Evolutionary conservation across 2,888 invertebrate species (phyloP).

Genomic region (Yponomeuta cagnagella): DNA sequence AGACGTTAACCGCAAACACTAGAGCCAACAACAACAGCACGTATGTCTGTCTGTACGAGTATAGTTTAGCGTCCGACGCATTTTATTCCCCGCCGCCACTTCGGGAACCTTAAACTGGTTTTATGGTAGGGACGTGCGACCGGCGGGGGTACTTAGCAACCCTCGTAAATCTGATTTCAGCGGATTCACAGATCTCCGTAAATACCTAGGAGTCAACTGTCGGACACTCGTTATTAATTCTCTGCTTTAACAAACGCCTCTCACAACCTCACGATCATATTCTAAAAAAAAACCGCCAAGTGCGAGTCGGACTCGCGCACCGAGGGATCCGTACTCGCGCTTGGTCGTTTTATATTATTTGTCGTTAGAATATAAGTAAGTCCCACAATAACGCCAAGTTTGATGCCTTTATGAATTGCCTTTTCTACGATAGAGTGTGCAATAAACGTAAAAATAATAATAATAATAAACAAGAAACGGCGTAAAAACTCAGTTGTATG

Average conservation of each 20-base stretch:
- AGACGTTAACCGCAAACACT: neutral
- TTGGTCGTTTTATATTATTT: no score
- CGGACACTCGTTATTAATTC: conserved; percentile 9
- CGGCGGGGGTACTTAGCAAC: conserved; percentile 23
- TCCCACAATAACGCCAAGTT: no score
- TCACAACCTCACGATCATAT: no score
- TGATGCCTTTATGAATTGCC: no score
- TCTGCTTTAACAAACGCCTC: neutral
- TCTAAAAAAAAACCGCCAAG: no score
- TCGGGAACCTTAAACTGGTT: conserved; percentile 52
- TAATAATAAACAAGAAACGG: no score
- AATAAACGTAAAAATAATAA: no score
- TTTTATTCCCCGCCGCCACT: conserved; percentile 29
- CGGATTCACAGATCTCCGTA: conserved; percentile 11
- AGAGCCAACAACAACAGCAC: neutral
- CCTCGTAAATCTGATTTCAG: conserved; percentile 24
- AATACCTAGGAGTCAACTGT: conserved; percentile 11
- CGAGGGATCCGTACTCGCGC: no score
- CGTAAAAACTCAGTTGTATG: no score
- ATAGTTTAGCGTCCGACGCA: conserved; percentile 14
- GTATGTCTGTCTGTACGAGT: neutral
- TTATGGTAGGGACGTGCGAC: conserved; percentile 63
- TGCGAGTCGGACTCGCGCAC: no score
- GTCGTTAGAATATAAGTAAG: no score
- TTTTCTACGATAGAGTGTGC: no score